These are phyloP conservation scores for Lophura nycthemera DNA, from an alignment of 2,113 vertebrate genomes.

Conservation along the genomic window DNA sequence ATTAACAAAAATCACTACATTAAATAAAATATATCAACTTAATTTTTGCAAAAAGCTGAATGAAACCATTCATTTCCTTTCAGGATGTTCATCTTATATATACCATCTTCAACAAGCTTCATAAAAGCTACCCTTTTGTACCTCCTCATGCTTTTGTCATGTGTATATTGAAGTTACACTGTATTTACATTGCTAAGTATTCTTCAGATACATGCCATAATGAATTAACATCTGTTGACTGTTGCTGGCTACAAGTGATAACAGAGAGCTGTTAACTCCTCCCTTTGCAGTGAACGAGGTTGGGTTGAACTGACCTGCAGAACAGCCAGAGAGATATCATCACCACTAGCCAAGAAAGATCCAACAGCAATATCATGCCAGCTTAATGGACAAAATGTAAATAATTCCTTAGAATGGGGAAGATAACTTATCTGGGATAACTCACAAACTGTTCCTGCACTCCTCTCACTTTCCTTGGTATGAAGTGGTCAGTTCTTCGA, in stretches of 20 bases:
- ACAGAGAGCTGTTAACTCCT: background rate
- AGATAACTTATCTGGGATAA: background rate
- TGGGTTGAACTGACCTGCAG: background rate
- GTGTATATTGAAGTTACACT: background rate
- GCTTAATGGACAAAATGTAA: background rate
- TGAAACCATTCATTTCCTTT: background rate
- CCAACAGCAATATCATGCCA: background rate
- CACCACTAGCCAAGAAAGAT: background rate
- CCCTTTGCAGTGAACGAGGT: background rate
- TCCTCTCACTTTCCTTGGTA: background rate
- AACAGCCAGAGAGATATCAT: background rate
- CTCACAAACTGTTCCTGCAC: background rate
- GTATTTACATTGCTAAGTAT: background rate
- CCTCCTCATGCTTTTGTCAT: background rate
- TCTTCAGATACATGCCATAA: background rate
- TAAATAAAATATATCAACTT: background rate
- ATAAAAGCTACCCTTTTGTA: background rate
- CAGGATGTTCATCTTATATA: background rate
- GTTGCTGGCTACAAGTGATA: background rate
- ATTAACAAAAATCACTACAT: background rate
- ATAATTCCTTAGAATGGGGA: background rate
- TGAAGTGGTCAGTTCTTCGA: background rate
- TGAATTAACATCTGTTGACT: background rate
- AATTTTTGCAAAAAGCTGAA: background rate
- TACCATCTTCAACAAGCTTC: fast-evolving